These are phyloP conservation scores for Diplodus sargus DNA, from an alignment of 2,797 vertebrate genomes.

Conservation along the genomic window DNA sequence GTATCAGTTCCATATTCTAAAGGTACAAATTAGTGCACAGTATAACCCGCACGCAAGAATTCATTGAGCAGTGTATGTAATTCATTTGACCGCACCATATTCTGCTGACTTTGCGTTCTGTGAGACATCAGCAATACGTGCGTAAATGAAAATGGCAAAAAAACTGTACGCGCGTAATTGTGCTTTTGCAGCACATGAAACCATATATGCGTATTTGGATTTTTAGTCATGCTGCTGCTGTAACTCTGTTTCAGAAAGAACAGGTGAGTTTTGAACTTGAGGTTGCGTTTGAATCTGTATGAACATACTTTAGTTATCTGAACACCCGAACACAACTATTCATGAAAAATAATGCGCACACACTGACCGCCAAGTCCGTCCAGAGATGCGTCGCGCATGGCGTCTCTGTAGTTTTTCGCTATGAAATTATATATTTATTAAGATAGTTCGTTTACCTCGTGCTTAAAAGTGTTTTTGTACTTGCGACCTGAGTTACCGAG, in stretches of 20 bases:
- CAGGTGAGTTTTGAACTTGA: slow-evolving; percentile 38
- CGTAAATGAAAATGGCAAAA: neutral
- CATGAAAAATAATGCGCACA: neutral
- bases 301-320: neutral
- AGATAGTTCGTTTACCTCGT: neutral
- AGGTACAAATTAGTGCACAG: neutral
- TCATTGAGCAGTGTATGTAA: neutral
- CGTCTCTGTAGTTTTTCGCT: neutral
- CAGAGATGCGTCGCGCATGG: neutral
- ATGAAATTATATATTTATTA: neutral
- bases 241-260: neutral
- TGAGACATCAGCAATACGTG: neutral
- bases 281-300: neutral
- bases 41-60: neutral
- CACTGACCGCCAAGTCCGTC: no score
- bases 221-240: neutral
- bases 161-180: neutral
- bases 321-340: neutral
- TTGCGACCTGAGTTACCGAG: neutral
- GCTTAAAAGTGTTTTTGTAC: neutral
- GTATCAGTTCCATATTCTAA: neutral
- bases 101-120: neutral
- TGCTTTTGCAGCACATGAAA: neutral
- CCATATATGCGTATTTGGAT: no score
- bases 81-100: neutral